Evolutionary conservation across 1,140 invertebrate species (phyloP), one percentile per base, ranked within the genome.

Genomic region (Dendroctonus ponderosae): DNA sequence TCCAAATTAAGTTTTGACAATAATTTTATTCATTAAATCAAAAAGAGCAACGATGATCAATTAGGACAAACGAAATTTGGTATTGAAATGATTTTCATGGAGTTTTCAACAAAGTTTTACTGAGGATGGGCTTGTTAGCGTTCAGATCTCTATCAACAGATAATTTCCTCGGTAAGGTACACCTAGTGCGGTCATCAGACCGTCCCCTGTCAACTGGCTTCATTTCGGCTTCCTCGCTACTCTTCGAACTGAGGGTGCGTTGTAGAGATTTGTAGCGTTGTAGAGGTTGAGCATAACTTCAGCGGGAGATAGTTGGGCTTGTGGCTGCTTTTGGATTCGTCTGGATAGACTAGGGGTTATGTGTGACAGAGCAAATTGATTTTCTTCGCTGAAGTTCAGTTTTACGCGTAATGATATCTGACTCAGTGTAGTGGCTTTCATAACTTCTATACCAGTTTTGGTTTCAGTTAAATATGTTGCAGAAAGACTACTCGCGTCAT

Each of bases 401-500:
- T 85, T 81, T 71, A 84, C 85, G 63, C 87, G 74, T 78, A 87
- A 85, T 69, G 87, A 78, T 72, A n/a, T n/a, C n/a, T n/a, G n/a
- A n/a, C n/a, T n/a, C n/a, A n/a, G n/a, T n/a, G n/a, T n/a, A n/a
- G n/a, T n/a, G n/a, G n/a, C n/a, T n/a, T n/a, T n/a, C n/a, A n/a
- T n/a, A n/a, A n/a, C n/a, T n/a, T n/a, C n/a, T 87, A 85, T 44
- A 84, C 84, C 75, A 86, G 79, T 77, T 87, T 85, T 67, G 86
- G 76, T 48, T 81, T 81, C 75, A 81, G 81, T 41, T 70, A 71
- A 57, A 73, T 71, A 69, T 75, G 75, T 77, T 75, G 56, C 76
- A 76, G 64, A 63, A 59, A 43, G 40, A 40, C 37, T 8, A 51
- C 8, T 9, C 39, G n/a, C 14, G n/a, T 26, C 11, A 61, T 37